Evolutionary conservation across 1,140 invertebrate genomes (phyloP).

Genomic region (Cydia strobilella): DNA sequence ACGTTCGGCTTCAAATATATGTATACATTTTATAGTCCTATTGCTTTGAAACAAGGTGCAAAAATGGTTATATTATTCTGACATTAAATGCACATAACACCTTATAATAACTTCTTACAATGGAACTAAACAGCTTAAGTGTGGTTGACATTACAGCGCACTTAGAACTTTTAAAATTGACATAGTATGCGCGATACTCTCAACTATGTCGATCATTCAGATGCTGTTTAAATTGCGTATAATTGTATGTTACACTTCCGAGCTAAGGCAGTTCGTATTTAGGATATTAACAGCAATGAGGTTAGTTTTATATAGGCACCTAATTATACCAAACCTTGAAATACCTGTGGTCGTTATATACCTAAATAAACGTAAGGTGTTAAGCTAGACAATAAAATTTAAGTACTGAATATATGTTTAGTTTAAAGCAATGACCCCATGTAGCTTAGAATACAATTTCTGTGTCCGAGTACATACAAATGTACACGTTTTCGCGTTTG

Average conservation of each 20-base stretch:
- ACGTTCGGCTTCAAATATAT: background rate
- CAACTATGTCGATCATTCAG: background rate
- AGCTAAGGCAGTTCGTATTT: background rate
- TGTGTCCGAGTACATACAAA: too few species aligned
- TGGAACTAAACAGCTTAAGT: background rate
- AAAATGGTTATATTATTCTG: background rate
- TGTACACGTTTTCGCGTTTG: conserved; percentile 3
- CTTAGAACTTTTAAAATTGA: background rate
- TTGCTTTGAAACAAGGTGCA: background rate
- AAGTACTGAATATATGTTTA: background rate
- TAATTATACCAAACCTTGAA: conserved; percentile 24
- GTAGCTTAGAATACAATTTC: background rate
- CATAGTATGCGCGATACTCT: background rate
- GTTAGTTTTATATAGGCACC: background rate
- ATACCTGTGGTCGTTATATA: background rate
- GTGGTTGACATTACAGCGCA: background rate
- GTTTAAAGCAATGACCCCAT: background rate
- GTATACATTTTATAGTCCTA: background rate
- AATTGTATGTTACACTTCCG: conserved; percentile 17
- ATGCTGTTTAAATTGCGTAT: background rate
- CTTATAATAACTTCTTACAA: conserved; percentile 1
- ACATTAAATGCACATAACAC: background rate
- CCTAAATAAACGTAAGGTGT: background rate
- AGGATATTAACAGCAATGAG: conserved; percentile 10
- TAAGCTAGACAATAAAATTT: background rate